A percentile compares a stretch with the other conserved stretches of the same genome.
phyloP scores from a whole-genome alignment of 2,888 invertebrate species.

The Epirrhoe tristata region DNA sequence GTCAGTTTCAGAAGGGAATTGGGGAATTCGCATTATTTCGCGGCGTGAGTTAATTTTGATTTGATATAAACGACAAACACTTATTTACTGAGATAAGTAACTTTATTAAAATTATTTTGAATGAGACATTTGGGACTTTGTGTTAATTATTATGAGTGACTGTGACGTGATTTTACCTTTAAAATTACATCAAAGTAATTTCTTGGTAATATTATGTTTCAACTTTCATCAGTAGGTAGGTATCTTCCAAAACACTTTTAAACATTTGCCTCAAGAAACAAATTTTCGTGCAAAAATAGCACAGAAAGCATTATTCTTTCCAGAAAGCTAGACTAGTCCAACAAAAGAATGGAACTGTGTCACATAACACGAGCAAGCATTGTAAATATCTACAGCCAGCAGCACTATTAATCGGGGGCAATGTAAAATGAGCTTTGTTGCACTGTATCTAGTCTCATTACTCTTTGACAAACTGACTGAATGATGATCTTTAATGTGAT shows the following conservation, averaged over 20 bases:
- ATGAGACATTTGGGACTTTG: no score
- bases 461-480: no score
- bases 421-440: not conserved
- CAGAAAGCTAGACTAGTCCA: not conserved
- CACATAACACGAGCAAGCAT: not conserved
- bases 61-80: constrained; percentile 7
- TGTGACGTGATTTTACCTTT: no score
- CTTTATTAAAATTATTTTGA: not conserved
- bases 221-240: no score
- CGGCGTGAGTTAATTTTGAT: constrained; percentile 11
- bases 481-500: no score
- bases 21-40: constrained; percentile 8
- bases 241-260: not conserved
- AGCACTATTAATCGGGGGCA: not conserved
- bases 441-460: no score
- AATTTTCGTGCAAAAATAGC: not conserved
- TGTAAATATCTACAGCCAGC: not conserved
- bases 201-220: no score
- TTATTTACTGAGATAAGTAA: constrained; percentile 4
- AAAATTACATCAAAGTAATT: no score
- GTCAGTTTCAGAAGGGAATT: constrained; percentile 9
- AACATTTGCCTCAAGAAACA: not conserved
- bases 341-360: not conserved
- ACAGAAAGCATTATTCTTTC: not conserved
- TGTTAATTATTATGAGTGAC: not conserved